A percentile compares a stretch with the other conserved stretches of the same genome.
These are phyloP conservation scores for Dasypolia templi DNA, from an alignment of 2,888 invertebrate genomes.

Conservation along the genomic window DNA sequence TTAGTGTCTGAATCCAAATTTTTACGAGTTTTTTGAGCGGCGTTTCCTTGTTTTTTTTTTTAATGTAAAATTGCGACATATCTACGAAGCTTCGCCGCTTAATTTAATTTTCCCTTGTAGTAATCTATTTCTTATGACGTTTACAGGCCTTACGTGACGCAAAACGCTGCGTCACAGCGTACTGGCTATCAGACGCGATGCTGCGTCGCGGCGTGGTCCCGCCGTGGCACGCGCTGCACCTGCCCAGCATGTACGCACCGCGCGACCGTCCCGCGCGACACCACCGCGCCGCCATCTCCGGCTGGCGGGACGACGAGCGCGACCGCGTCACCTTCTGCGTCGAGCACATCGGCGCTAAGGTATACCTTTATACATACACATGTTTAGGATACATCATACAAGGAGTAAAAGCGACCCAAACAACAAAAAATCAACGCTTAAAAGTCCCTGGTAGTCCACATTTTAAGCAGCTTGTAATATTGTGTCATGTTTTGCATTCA, in stretches of 20 bases:
- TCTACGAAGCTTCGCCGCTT: too few relatives aligned
- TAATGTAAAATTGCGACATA: too few relatives aligned
- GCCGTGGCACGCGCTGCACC: slow-evolving; percentile 98
- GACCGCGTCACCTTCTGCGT: slow-evolving; percentile 95
- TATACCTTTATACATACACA: neutral
- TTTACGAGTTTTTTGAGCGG: too few relatives aligned
- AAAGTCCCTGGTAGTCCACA: neutral
- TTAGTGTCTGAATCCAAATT: too few relatives aligned
- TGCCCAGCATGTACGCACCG: slow-evolving; percentile 93
- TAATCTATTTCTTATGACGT: too few relatives aligned
- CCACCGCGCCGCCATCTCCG: slow-evolving; percentile 96
- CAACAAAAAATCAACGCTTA: neutral
- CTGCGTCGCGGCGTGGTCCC: slow-evolving; percentile 95
- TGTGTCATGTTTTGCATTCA: too few relatives aligned
- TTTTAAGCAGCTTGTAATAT: neutral
- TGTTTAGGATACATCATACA: neutral
- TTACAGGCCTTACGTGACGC: slow-evolving; percentile 91
- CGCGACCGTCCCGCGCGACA: slow-evolving; percentile 93
- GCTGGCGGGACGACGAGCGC: slow-evolving; percentile 97
- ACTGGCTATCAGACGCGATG: slow-evolving; percentile 98
- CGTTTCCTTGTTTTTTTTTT: too few relatives aligned
- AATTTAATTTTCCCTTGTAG: too few relatives aligned
- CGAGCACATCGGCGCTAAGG: slow-evolving; percentile 94
- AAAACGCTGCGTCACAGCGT: slow-evolving; percentile 94
- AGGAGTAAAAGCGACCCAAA: neutral